Conservation (phyloP, 2,797 vertebrate species). For the Champsocephalus gunnari region DNA sequence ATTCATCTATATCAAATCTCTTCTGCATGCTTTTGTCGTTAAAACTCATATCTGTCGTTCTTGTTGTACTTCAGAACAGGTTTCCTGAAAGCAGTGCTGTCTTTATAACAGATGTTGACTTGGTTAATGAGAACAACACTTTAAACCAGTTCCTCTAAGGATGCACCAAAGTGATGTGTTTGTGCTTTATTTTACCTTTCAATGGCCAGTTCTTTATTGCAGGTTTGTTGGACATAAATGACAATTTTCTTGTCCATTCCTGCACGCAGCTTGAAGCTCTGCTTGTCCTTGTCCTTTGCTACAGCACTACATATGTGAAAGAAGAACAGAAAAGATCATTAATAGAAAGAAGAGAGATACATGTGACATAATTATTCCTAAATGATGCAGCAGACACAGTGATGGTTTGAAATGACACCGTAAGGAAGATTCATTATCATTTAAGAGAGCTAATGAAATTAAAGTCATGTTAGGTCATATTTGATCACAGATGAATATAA, state of each 20-base stretch:
- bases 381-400: background rate
- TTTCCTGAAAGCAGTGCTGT: background rate
- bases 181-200: slow-evolving; percentile 88
- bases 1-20: slow-evolving; percentile 8
- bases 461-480: background rate
- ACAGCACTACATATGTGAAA: slow-evolving; percentile 87
- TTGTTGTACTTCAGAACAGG: background rate
- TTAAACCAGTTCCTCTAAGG: background rate
- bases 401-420: background rate
- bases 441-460: background rate
- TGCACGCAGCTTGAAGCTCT: slow-evolving; percentile 97
- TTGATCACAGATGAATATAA: background rate
- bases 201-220: slow-evolving; percentile 97
- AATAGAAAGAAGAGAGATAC: background rate
- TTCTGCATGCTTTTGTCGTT: slow-evolving; percentile 2
- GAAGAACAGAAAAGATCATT: background rate
- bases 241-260: slow-evolving; percentile 99
- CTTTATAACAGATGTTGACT: background rate
- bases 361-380: background rate
- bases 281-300: slow-evolving; percentile 98
- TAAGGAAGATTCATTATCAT: background rate
- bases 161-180: background rate
- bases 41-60: background rate
- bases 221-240: slow-evolving; percentile 96
- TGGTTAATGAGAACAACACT: background rate